Percentiles rank a stretch among this genome's conserved stretches.
Conservation (phyloP, 2,113 vertebrate genomes). For the Hemiprocne comata region DNA sequence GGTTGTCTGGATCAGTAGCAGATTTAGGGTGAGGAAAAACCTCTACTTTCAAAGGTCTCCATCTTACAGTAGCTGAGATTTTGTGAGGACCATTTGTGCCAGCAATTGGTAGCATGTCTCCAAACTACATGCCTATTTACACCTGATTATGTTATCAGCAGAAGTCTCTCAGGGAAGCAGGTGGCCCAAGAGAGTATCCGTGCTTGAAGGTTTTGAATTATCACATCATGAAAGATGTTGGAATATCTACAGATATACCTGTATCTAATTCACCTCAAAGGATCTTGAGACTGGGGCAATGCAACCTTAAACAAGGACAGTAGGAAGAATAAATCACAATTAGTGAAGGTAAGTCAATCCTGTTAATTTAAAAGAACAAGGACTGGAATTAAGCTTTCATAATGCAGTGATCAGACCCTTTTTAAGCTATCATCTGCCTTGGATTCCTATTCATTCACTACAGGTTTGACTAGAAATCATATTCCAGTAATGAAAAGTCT, state of each 20-base stretch:
- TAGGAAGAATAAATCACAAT: neutral
- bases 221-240: neutral
- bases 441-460: neutral
- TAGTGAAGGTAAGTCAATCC: neutral
- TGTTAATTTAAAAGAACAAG: neutral
- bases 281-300: rapidly evolving
- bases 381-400: neutral
- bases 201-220: neutral
- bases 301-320: neutral
- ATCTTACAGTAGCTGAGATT: neutral
- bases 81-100: neutral
- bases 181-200: neutral
- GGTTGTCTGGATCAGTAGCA: neutral
- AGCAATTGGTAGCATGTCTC: neutral
- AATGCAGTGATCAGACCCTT: neutral
- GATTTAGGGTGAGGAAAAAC: neutral
- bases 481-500: neutral
- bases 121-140: neutral
- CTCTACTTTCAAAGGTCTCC: neutral
- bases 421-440: neutral
- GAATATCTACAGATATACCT: neutral
- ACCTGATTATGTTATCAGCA: neutral
- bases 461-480: neutral
- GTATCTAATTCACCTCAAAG: neutral
- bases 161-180: neutral